A percentile compares a stretch with the other conserved stretches of the same genome.
Evolutionary conservation across 2,888 invertebrate species (phyloP).

Genomic region (Patella caerulea): DNA sequence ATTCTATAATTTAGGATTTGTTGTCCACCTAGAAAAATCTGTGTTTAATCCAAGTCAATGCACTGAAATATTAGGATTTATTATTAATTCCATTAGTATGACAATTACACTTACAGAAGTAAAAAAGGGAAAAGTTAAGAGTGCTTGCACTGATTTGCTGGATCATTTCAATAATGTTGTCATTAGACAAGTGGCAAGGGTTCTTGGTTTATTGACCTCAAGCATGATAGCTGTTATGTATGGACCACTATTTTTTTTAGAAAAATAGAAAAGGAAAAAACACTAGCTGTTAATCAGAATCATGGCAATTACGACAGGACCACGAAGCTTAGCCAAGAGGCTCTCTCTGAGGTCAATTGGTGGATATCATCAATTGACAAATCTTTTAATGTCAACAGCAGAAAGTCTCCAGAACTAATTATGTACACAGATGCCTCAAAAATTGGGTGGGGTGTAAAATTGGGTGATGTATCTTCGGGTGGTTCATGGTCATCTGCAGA

Average conservation of each 20-base stretch:
- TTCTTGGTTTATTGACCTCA: background rate
- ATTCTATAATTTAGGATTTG: background rate
- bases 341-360: background rate
- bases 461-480: conserved; percentile 12
- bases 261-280: background rate
- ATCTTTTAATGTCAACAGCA: background rate
- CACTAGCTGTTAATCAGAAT: background rate
- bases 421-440: conserved; percentile 17
- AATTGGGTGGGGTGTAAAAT: conserved; percentile 12
- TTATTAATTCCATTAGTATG: background rate
- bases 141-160: background rate
- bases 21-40: background rate
- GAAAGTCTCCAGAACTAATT: conserved; percentile 6
- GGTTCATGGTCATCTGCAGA: background rate
- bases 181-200: background rate
- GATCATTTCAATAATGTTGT: background rate
- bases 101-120: background rate
- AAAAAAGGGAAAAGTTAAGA: background rate
- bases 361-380: background rate
- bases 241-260: background rate
- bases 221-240: background rate
- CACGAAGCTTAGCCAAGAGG: background rate
- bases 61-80: background rate
- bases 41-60: background rate
- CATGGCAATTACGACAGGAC: background rate